Evolutionary conservation across 2,888 invertebrate genomes (phyloP).

Genomic region (Acheta domesticus): DNA sequence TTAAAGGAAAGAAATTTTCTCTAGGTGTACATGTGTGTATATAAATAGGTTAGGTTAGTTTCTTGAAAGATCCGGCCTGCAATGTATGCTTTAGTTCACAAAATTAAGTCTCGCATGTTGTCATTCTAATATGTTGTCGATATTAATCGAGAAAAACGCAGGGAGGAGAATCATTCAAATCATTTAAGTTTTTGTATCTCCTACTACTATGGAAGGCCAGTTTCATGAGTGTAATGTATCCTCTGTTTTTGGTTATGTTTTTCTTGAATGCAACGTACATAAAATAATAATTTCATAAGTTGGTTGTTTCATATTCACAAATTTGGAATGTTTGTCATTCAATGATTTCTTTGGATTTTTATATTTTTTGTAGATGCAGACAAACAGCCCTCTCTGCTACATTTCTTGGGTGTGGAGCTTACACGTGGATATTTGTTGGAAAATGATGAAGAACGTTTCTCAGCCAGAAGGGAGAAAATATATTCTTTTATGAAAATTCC

Average conservation of each 20-base stretch:
- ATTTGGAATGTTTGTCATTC: not conserved
- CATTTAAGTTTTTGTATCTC: not conserved
- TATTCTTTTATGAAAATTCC: slow-evolving; percentile 97
- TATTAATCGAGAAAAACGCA: too few species aligned
- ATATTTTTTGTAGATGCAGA: not conserved
- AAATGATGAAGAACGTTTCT: slow-evolving; percentile 92
- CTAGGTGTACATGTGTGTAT: not conserved
- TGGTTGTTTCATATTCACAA: not conserved
- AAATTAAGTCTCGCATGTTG: too few species aligned
- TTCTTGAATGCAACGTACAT: not conserved
- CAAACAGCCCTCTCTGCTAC: slow-evolving; percentile 45
- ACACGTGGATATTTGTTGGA: slow-evolving; percentile 90
- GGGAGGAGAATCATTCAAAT: not conserved
- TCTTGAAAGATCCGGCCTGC: too few species aligned
- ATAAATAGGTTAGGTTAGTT: not conserved
- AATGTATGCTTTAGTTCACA: too few species aligned
- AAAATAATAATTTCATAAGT: not conserved
- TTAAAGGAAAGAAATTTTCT: not conserved
- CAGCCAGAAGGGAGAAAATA: slow-evolving; percentile 89
- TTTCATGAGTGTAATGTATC: not conserved
- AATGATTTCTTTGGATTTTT: not conserved
- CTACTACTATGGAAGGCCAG: not conserved
- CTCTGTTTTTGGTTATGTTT: not conserved
- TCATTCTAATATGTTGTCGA: too few species aligned
- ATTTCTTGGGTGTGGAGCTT: slow-evolving; percentile 80